Conservation (phyloP, 2,888 invertebrate genomes). For the Pemphredon lugubris region DNA sequence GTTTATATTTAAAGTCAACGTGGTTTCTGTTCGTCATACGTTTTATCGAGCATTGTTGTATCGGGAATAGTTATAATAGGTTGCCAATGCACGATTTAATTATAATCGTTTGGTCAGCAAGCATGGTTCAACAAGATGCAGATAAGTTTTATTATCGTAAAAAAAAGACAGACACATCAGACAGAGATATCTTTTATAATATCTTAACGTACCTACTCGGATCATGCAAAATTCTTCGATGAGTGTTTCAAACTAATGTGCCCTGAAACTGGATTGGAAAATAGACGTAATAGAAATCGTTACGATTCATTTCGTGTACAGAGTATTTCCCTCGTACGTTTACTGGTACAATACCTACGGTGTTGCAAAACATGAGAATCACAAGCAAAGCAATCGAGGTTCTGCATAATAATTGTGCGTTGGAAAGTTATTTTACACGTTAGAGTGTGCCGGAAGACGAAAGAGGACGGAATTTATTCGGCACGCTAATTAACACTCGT, state of each 20-base stretch:
- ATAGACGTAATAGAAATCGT: neutral
- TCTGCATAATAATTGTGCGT: constrained; percentile 13
- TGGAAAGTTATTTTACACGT: neutral
- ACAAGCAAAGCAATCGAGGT: constrained; percentile 15
- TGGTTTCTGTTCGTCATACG: too few species aligned
- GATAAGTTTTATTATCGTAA: constrained; percentile 28
- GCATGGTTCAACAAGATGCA: constrained; percentile 49
- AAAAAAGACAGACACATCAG: constrained; percentile 12
- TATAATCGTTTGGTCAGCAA: too few species aligned
- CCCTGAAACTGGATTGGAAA: neutral
- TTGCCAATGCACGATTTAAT: too few species aligned
- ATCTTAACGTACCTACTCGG: constrained; percentile 17
- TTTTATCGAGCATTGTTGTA: too few species aligned
- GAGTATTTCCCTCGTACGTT: neutral
- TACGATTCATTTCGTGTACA: neutral
- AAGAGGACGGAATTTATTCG: constrained; percentile 3
- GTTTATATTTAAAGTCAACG: too few species aligned
- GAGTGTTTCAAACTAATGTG: neutral
- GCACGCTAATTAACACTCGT: too few species aligned
- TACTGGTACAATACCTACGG: constrained; percentile 1
- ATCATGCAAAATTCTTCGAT: constrained; percentile 40
- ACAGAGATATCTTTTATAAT: constrained; percentile 9
- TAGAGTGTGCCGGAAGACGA: constrained; percentile 17
- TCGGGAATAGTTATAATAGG: too few species aligned
- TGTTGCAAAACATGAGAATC: constrained; percentile 10